Evolutionary conservation across 2,888 invertebrate species (phyloP).

Genomic region (Rhagophthalmus giganteus): DNA sequence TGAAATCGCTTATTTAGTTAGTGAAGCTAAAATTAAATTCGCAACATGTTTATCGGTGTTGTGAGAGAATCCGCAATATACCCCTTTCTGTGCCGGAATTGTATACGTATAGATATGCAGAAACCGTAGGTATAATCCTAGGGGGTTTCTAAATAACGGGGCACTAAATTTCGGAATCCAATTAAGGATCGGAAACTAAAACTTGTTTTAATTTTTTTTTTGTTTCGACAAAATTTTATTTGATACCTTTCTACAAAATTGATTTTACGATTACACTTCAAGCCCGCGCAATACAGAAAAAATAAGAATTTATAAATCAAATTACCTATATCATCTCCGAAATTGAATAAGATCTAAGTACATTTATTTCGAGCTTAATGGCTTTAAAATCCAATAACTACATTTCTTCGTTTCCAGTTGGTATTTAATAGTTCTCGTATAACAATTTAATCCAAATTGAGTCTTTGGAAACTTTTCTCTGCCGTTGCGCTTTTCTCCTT

Average conservation of each 20-base stretch:
- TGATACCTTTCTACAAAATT: slow-evolving; percentile 13
- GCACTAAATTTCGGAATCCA: background rate
- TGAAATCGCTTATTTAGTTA: slow-evolving; percentile 29
- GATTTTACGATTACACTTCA: slow-evolving; percentile 20
- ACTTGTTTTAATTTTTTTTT: slow-evolving; percentile 1
- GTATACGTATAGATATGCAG: background rate
- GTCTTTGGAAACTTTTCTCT: slow-evolving; percentile 45
- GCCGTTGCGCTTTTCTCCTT: slow-evolving; percentile 39
- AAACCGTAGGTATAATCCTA: slow-evolving; percentile 1
- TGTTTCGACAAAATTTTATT: slow-evolving; percentile 9
- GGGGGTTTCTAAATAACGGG: background rate
- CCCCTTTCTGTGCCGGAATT: slow-evolving; percentile 4
- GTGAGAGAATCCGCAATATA: slow-evolving; percentile 4
- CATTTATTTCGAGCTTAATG: slow-evolving; percentile 21
- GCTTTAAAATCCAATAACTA: slow-evolving; percentile 25
- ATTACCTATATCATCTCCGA: slow-evolving; percentile 22
- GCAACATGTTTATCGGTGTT: slow-evolving; percentile 21
- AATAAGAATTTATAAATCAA: slow-evolving; percentile 17
- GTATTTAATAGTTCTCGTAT: slow-evolving; percentile 45
- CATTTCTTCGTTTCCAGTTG: slow-evolving; percentile 28
- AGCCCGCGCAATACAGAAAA: slow-evolving; percentile 6
- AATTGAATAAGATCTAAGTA: slow-evolving; percentile 26
- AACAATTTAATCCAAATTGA: slow-evolving; percentile 51
- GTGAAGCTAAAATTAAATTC: slow-evolving; percentile 28
- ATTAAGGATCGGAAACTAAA: slow-evolving; percentile 4